Conservation (phyloP, 1,140 invertebrate genomes). For the Acromyrmex heyeri region DNA sequence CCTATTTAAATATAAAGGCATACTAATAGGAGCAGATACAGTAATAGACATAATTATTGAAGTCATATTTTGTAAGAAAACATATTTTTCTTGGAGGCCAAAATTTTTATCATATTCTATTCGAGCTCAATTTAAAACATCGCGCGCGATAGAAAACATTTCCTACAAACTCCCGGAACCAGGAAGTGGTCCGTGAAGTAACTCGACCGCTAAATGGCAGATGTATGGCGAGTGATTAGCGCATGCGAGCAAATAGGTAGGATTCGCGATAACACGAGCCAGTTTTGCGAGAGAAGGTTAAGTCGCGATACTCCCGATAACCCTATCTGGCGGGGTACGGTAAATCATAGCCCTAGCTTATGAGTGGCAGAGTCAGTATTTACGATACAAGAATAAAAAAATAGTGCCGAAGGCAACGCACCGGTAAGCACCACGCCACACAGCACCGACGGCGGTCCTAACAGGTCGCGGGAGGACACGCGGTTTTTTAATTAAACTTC, state of each 20-base stretch:
- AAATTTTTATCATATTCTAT: neutral
- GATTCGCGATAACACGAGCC: constrained; percentile 75
- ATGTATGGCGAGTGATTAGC: constrained; percentile 78
- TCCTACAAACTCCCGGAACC: neutral
- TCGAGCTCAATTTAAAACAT: neutral
- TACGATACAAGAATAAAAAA: constrained; percentile 69
- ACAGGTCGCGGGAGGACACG: constrained; percentile 32
- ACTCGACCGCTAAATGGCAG: constrained; percentile 63
- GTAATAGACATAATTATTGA: too few species aligned
- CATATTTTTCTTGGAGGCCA: neutral
- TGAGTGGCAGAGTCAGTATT: constrained; percentile 64
- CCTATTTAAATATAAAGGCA: too few species aligned
- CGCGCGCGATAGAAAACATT: neutral
- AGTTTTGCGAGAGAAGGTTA: constrained; percentile 68
- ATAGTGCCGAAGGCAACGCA: constrained; percentile 48
- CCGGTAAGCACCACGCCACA: neutral
- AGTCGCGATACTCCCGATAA: constrained; percentile 76
- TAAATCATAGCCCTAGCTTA: constrained; percentile 76
- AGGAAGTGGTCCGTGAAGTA: constrained; percentile 40
- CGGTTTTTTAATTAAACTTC: constrained; percentile 62
- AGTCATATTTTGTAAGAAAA: too few species aligned
- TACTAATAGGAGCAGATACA: too few species aligned
- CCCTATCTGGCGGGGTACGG: constrained; percentile 73
- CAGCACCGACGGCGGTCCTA: neutral
- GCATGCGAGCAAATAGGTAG: constrained; percentile 79